These are phyloP conservation scores for Drosophila mayri DNA, from an alignment of 1,140 invertebrate genomes.

Conservation along the genomic window DNA sequence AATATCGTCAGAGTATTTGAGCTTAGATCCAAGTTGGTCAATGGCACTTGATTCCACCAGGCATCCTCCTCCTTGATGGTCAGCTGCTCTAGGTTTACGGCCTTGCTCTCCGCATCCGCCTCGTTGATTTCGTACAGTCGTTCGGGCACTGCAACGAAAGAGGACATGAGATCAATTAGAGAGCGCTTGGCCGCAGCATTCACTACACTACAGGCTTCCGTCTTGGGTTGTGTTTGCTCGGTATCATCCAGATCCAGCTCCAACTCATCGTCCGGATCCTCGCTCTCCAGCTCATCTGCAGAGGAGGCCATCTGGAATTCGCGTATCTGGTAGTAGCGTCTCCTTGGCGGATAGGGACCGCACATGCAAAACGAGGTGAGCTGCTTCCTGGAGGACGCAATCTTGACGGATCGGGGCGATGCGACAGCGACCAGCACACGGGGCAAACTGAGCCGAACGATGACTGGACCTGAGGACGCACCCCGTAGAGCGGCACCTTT, in stretches of 20 bases:
- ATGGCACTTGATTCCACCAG: slow-evolving; percentile 94
- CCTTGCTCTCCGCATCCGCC: slow-evolving; percentile 88
- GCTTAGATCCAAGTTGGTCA: slow-evolving; percentile 92
- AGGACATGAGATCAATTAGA: slow-evolving; percentile 18
- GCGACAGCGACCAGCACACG: slow-evolving; percentile 32
- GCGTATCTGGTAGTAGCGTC: slow-evolving; percentile 78
- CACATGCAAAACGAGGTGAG: slow-evolving; percentile 82
- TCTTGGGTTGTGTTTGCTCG: slow-evolving; percentile 12
- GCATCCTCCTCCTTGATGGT: slow-evolving; percentile 87
- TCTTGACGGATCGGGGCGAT: slow-evolving; percentile 60
- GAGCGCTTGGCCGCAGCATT: not conserved
- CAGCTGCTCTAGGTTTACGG: slow-evolving; percentile 88
- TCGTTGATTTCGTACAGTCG: slow-evolving; percentile 93
- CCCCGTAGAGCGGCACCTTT: slow-evolving; percentile 22
- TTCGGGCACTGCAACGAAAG: slow-evolving; percentile 89
- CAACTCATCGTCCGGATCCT: slow-evolving; percentile 74
- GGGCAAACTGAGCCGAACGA: slow-evolving; percentile 51
- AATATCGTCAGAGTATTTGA: slow-evolving; percentile 90
- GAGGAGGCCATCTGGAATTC: slow-evolving; percentile 82
- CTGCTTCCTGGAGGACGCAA: slow-evolving; percentile 78
- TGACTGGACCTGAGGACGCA: slow-evolving; percentile 2
- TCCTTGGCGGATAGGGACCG: slow-evolving; percentile 66
- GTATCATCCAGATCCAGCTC: slow-evolving; percentile 55
- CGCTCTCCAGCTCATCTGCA: slow-evolving; percentile 74
- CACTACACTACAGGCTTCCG: slow-evolving; percentile 52